Percentiles rank a stretch among this genome's conserved stretches.
These are phyloP conservation scores for Sepioteuthis lessoniana DNA, from an alignment of 2,888 invertebrate species.

Conservation along the genomic window DNA sequence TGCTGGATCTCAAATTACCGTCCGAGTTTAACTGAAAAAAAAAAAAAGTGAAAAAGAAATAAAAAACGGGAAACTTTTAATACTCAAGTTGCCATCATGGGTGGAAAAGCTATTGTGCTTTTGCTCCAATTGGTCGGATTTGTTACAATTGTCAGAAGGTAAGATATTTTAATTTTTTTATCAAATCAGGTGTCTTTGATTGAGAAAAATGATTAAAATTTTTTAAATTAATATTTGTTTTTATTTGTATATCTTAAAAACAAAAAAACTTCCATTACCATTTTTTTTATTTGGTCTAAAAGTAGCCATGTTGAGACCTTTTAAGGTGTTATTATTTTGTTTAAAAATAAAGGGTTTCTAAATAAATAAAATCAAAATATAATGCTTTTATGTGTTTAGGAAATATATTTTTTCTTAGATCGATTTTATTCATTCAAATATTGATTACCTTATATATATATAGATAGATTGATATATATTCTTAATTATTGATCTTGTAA, in stretches of 20 bases:
- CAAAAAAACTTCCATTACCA: background rate
- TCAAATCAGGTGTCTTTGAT: too few relatives aligned
- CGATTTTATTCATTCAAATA: background rate
- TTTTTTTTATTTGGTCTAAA: background rate
- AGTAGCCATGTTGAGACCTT: background rate
- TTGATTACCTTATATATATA: background rate
- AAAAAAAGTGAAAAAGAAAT: background rate
- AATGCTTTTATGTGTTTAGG: too few relatives aligned
- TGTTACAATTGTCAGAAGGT: background rate
- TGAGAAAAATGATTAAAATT: background rate
- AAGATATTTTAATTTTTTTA: background rate
- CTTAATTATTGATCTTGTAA: too few relatives aligned
- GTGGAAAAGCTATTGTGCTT: background rate
- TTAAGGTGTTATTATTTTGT: background rate
- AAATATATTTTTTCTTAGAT: background rate
- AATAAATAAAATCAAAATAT: background rate
- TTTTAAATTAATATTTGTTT: background rate
- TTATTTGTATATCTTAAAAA: background rate
- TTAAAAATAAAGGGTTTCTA: background rate
- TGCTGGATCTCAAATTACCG: conserved; percentile 23
- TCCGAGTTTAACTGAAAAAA: conserved; percentile 20
- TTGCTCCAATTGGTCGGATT: background rate
- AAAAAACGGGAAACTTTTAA: background rate
- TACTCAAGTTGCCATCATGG: background rate
- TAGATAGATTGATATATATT: background rate